phyloP scores from a whole-genome alignment of 2,888 invertebrate genomes.

The Leptopilina syphax region DNA sequence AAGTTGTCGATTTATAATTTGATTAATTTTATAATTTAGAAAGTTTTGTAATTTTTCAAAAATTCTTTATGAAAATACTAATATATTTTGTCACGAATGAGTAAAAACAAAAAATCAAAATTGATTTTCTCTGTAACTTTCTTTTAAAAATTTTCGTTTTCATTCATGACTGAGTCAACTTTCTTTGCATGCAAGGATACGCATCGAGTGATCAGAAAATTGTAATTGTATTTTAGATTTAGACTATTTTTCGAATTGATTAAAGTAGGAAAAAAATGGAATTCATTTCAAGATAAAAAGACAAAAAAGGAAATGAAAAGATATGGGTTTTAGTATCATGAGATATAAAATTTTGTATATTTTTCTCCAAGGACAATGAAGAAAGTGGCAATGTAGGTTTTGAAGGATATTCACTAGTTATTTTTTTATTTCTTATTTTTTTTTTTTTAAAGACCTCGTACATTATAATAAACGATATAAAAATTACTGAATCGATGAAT shows the following conservation, averaged over 20 bases:
- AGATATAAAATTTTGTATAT: slow-evolving; percentile 2
- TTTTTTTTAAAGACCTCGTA: not conserved
- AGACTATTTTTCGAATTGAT: not conserved
- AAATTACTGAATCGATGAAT: not conserved
- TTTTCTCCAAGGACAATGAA: slow-evolving; percentile 22
- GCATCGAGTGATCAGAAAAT: slow-evolving; percentile 22
- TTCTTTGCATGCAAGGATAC: not conserved
- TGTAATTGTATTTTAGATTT: slow-evolving; percentile 2
- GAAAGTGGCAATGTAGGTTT: slow-evolving; percentile 13
- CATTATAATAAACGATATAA: not conserved
- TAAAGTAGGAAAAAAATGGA: not conserved
- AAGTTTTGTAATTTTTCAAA: too few species aligned
- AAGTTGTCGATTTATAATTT: too few species aligned
- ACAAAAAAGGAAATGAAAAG: not conserved
- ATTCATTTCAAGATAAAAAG: not conserved
- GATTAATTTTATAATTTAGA: too few species aligned
- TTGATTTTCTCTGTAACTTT: slow-evolving; percentile 14
- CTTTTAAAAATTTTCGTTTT: slow-evolving; percentile 15
- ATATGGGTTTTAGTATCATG: not conserved
- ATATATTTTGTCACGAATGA: not conserved
- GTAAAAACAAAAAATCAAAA: not conserved
- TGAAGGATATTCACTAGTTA: not conserved
- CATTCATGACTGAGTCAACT: slow-evolving; percentile 23
- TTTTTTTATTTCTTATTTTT: not conserved
- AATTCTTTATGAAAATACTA: too few species aligned